These are phyloP conservation scores for Oryctes rhinoceros DNA, from an alignment of 1,140 invertebrate species.

Conservation along the genomic window DNA sequence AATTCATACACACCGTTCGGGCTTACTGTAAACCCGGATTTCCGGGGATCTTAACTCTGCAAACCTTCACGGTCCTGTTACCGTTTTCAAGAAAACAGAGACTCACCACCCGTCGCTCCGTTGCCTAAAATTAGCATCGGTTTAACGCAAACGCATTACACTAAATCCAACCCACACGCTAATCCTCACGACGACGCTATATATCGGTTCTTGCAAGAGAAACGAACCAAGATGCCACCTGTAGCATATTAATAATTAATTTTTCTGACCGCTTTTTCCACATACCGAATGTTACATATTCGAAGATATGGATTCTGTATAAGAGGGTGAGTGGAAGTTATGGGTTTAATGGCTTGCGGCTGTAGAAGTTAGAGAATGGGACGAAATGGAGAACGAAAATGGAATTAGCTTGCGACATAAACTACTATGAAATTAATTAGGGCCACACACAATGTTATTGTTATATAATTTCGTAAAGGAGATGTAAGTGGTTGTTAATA, in stretches of 20 bases:
- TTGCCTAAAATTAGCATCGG: conserved; percentile 23
- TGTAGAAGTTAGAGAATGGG: neutral
- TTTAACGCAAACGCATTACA: conserved; percentile 35
- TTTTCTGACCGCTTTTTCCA: conserved; percentile 23
- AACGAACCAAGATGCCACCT: neutral
- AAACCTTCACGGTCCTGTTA: neutral
- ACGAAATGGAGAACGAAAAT: conserved; percentile 27
- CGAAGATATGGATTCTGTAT: neutral
- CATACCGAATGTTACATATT: neutral
- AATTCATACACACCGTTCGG: conserved; percentile 32
- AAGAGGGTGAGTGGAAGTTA: neutral
- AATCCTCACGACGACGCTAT: neutral
- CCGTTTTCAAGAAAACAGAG: neutral
- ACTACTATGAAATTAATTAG: neutral
- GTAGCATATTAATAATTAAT: conserved; percentile 14
- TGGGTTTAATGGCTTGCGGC: conserved; percentile 14
- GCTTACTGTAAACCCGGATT: conserved; percentile 31
- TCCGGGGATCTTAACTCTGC: conserved; percentile 29
- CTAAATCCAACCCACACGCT: conserved; percentile 13
- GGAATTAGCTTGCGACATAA: conserved; percentile 11
- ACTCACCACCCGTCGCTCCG: neutral
- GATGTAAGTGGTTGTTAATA: neutral
- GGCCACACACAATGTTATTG: neutral
- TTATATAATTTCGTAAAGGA: conserved; percentile 1
- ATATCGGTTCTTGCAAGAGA: neutral